These are phyloP conservation scores for Hedychridium roseum DNA, from an alignment of 2,888 invertebrate species.

Conservation along the genomic window DNA sequence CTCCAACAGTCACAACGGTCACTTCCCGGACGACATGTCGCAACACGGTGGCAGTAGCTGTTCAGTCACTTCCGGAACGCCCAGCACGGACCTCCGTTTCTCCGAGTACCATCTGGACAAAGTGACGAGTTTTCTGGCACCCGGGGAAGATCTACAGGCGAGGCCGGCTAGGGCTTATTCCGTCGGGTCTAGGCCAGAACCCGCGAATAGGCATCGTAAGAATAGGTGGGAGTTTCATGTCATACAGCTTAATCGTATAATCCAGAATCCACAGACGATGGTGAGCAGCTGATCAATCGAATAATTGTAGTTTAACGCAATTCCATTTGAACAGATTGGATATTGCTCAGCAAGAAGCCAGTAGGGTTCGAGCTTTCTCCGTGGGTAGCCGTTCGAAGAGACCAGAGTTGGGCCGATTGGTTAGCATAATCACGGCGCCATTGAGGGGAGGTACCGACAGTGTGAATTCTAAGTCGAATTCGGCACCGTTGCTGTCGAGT, in stretches of 20 bases:
- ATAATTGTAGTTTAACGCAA: not conserved
- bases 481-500: conserved; percentile 73
- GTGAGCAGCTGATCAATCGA: too few relatives aligned
- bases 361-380: conserved; percentile 78
- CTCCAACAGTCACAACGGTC: conserved; percentile 54
- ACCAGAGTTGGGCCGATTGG: conserved; percentile 55
- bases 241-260: too few relatives aligned
- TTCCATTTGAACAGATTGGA: conserved; percentile 49
- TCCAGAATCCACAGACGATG: too few relatives aligned
- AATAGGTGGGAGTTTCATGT: conserved; percentile 62
- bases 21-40: conserved; percentile 65
- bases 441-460: conserved; percentile 49
- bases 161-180: conserved; percentile 84
- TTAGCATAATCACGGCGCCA: conserved; percentile 50
- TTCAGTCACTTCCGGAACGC: conserved; percentile 81
- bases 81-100: conserved; percentile 80
- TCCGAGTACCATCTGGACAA: conserved; percentile 84
- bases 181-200: conserved; percentile 82
- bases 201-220: conserved; percentile 66
- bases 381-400: conserved; percentile 76
- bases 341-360: conserved; percentile 62
- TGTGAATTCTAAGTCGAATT: conserved; percentile 68
- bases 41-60: conserved; percentile 74
- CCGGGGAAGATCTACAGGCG: conserved; percentile 71
- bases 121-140: conserved; percentile 76